Conservation (phyloP, 2,113 vertebrate genomes). For the Antigone vipio region DNA sequence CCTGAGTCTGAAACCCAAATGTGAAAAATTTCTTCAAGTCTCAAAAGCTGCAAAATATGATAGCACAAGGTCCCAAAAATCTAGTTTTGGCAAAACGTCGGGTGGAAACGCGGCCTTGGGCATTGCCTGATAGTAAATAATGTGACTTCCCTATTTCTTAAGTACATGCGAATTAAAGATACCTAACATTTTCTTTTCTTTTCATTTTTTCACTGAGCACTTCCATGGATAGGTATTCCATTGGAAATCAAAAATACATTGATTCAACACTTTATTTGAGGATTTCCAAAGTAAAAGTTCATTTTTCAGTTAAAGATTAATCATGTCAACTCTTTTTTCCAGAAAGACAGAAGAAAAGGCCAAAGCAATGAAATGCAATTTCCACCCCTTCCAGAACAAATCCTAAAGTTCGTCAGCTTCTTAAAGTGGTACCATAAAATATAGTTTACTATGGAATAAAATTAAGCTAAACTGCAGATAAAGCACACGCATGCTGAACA, state of each 20-base stretch:
- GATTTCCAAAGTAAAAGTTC: neutral
- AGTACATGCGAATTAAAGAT: neutral
- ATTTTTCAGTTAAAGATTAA: conserved; percentile 16
- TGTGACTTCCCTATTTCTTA: neutral
- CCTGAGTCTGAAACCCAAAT: neutral
- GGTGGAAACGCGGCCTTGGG: neutral
- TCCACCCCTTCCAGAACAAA: neutral
- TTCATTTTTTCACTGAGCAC: neutral
- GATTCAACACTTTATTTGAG: neutral
- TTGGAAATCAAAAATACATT: neutral
- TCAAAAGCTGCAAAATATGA: neutral
- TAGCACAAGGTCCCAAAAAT: neutral
- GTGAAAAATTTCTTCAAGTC: neutral
- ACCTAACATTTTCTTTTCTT: neutral
- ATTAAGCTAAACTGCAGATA: neutral
- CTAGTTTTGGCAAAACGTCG: neutral
- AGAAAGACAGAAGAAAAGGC: conserved; percentile 34
- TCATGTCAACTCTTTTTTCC: neutral
- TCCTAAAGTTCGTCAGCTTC: neutral
- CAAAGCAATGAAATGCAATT: conserved; percentile 5
- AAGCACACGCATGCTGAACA: neutral
- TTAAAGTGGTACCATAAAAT: neutral
- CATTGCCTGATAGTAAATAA: neutral
- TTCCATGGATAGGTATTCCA: neutral
- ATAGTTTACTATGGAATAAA: neutral